Percentiles rank a stretch among this genome's conserved stretches.
Evolutionary conservation across 2,888 invertebrate genomes (phyloP).

Genomic region (Melieria picta): DNA sequence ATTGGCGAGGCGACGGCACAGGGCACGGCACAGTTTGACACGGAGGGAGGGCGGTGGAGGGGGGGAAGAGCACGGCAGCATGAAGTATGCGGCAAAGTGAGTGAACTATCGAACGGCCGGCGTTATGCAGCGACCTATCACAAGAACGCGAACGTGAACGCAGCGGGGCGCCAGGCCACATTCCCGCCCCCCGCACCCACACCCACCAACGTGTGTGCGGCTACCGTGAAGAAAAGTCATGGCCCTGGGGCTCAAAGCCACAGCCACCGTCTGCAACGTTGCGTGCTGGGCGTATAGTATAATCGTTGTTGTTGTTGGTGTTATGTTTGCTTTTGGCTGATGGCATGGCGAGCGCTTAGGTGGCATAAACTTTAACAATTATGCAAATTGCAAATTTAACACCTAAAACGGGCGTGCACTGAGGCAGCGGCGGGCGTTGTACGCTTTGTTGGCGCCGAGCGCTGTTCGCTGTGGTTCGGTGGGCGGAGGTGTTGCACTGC

Average conservation of each 20-base stretch:
- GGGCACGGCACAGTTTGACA: background rate
- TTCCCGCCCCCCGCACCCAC: no score
- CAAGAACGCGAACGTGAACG: background rate
- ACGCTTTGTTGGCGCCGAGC: background rate
- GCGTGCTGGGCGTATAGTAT: no score
- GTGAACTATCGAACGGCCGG: background rate
- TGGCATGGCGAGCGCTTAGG: background rate
- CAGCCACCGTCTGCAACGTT: no score
- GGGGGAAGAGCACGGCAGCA: background rate
- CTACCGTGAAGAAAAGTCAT: background rate
- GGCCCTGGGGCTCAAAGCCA: no score
- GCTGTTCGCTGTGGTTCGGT: background rate
- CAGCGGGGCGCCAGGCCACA: no score
- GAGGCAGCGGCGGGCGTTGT: background rate
- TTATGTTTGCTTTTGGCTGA: no score
- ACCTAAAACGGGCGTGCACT: conserved; percentile 31
- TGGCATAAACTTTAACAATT: conserved; percentile 53
- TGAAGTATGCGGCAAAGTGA: background rate
- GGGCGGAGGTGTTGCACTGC: background rate
- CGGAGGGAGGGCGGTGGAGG: background rate
- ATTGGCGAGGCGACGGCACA: background rate
- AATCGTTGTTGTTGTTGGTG: background rate
- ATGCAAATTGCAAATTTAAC: conserved; percentile 60
- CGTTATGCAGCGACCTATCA: background rate
- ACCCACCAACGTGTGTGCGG: no score